A percentile compares a stretch with the other conserved stretches of the same genome.
phyloP scores from a whole-genome alignment of 2,113 vertebrate genomes.

The Vicugna pacos region DNA sequence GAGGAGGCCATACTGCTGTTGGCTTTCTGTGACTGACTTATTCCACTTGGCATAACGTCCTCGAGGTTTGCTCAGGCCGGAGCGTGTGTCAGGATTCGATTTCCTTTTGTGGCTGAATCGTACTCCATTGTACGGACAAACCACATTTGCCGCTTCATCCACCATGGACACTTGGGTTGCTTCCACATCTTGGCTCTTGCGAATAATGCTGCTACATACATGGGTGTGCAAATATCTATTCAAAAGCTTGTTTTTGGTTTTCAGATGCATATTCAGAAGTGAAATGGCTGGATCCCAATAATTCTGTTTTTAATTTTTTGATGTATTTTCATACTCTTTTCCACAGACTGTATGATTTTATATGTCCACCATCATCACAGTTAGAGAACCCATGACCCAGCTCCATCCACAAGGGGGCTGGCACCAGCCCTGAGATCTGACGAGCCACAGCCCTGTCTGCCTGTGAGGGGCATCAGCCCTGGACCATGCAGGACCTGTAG shows the following conservation, averaged over 20 bases:
- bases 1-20: accelerated
- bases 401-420: too few species aligned
- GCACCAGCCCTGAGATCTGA: too few species aligned
- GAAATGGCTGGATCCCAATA: not conserved
- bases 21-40: not conserved
- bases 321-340: not conserved
- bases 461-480: too few species aligned
- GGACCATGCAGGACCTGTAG: too few species aligned
- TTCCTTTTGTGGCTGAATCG: accelerated
- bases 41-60: not conserved
- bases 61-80: accelerated
- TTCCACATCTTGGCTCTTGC: not conserved
- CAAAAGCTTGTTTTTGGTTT: not conserved
- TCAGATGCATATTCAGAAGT: too few species aligned
- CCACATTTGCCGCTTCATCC: accelerated
- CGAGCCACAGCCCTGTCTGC: too few species aligned
- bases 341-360: accelerated
- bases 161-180: accelerated
- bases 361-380: too few species aligned
- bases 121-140: accelerated
- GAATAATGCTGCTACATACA: too few species aligned
- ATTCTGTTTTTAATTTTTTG: not conserved
- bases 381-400: too few species aligned
- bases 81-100: too few species aligned
- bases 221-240: not conserved